Conservation (phyloP, 2,797 vertebrate species). For the Brachymystax lenok region DNA sequence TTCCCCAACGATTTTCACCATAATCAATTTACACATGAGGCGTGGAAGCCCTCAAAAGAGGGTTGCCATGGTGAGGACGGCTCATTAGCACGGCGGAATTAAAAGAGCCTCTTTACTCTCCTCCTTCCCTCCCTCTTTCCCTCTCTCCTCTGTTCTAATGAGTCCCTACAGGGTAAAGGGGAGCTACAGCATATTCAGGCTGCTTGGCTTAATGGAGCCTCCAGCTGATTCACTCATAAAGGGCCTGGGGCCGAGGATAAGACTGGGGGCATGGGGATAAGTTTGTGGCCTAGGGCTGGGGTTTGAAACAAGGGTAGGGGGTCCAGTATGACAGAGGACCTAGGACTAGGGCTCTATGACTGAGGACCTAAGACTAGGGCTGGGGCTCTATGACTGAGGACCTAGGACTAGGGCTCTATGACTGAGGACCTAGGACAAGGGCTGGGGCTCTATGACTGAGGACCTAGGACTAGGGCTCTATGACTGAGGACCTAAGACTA, state of each 20-base stretch:
- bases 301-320: background rate
- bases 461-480: background rate
- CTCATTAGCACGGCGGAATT: slow-evolving; percentile 63
- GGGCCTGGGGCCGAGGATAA: slow-evolving; percentile 16
- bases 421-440: too few relatives aligned
- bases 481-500: background rate
- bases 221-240: slow-evolving; percentile 62
- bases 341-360: too few relatives aligned
- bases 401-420: too few relatives aligned
- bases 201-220: slow-evolving; percentile 60
- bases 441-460: background rate
- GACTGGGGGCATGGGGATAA: slow-evolving; percentile 23
- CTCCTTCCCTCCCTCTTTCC: slow-evolving; percentile 22
- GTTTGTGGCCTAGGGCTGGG: slow-evolving; percentile 14
- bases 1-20: background rate
- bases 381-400: too few relatives aligned
- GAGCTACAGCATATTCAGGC: slow-evolving; percentile 47
- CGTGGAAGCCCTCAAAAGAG: slow-evolving; percentile 30
- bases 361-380: too few relatives aligned
- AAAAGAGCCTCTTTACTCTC: slow-evolving; percentile 46
- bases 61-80: slow-evolving; percentile 65
- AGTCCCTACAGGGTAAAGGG: slow-evolving; percentile 59
- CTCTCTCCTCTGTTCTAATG: slow-evolving; percentile 45
- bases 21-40: slow-evolving; percentile 37
- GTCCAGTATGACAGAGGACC: too few relatives aligned